Conservation (phyloP, 2,113 vertebrate species). For the Podarcis raffonei region DNA sequence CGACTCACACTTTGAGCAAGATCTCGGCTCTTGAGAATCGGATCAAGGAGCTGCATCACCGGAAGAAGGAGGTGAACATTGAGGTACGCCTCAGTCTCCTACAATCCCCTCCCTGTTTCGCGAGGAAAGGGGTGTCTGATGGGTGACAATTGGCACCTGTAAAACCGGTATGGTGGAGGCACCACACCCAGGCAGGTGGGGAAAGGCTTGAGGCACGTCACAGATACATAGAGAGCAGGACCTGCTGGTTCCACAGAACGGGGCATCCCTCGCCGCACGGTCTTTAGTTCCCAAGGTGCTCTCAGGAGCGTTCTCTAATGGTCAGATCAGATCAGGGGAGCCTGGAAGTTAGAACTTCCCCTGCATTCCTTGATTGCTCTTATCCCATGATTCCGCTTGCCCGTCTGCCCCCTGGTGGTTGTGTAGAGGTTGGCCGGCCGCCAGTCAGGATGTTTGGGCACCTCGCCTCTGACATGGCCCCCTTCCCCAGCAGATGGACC, state of each 20-base stretch:
- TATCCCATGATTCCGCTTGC: not conserved
- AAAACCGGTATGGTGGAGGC: not conserved
- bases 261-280: not conserved
- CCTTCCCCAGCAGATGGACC: slow-evolving; percentile 78
- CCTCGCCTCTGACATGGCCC: not conserved
- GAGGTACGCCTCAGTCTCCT: slow-evolving; percentile 72
- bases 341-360: not conserved
- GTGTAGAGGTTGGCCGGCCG: not conserved
- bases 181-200: slow-evolving; percentile 11
- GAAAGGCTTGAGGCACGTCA: not conserved
- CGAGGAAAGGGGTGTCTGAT: not conserved
- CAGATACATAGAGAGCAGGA: not conserved
- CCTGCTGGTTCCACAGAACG: not conserved
- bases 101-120: not conserved
- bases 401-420: slow-evolving; percentile 34
- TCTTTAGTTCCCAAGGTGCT: not conserved
- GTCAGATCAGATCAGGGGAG: not conserved
- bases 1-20: slow-evolving; percentile 51
- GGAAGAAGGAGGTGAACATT: slow-evolving; percentile 85
- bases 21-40: slow-evolving; percentile 75
- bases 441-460: not conserved
- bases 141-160: not conserved
- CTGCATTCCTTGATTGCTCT: not conserved
- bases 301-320: not conserved
- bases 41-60: slow-evolving; percentile 85